These are phyloP conservation scores for Himalopsyche japonica DNA, from an alignment of 2,888 invertebrate genomes.

Conservation along the genomic window DNA sequence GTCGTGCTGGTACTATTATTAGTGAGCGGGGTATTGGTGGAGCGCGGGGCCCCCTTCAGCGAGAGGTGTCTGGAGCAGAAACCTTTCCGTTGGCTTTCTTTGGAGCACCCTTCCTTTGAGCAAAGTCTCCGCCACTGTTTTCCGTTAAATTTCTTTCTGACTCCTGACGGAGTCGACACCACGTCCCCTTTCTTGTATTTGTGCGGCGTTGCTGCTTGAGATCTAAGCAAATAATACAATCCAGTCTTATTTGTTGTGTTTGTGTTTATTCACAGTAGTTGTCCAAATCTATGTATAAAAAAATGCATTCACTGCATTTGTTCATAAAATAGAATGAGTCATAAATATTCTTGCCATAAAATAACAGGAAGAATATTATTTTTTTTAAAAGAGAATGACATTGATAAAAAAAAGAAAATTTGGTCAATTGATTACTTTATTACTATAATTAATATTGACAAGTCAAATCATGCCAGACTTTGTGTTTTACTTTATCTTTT, in stretches of 20 bases:
- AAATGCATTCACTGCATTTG: no score
- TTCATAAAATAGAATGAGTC: no score
- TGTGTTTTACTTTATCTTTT: background rate
- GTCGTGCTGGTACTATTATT: constrained; percentile 45
- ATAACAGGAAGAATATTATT: background rate
- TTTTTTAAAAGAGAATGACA: background rate
- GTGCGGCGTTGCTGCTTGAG: constrained; percentile 92
- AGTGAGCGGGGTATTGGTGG: constrained; percentile 55
- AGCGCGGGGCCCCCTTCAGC: constrained; percentile 69
- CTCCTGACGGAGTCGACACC: constrained; percentile 90
- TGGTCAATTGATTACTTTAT: background rate
- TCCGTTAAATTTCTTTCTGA: constrained; percentile 98
- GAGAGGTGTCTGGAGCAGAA: constrained; percentile 96
- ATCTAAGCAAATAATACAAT: constrained; percentile 53
- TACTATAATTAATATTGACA: background rate
- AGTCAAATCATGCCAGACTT: background rate
- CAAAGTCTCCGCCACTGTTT: constrained; percentile 99
- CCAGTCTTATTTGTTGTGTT: background rate
- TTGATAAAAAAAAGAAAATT: background rate
- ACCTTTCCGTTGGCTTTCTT: constrained; percentile 96
- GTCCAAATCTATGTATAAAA: no score
- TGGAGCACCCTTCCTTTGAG: constrained; percentile 91
- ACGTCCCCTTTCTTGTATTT: constrained; percentile 98
- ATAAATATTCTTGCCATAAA: no score
- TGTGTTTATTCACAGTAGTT: no score